Conservation (phyloP, 1,140 invertebrate genomes). For the Andricus grossulariae region DNA sequence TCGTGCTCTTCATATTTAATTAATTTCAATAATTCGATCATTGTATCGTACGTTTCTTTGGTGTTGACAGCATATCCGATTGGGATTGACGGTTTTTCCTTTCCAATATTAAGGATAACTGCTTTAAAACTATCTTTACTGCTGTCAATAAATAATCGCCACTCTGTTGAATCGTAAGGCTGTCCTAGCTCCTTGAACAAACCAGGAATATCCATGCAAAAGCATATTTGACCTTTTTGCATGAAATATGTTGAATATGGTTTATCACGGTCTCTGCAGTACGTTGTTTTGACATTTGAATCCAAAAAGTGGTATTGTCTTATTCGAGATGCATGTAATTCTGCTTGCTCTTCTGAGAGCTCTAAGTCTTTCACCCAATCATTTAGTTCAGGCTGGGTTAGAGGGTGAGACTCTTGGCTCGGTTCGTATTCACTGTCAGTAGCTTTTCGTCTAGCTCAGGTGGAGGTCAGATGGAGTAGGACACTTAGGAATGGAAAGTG, state of each 20-base stretch:
- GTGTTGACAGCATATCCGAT: background rate
- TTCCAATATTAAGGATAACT: background rate
- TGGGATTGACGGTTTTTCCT: background rate
- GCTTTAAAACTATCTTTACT: background rate
- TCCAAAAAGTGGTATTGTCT: background rate
- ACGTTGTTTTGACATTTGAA: background rate
- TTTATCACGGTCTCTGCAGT: background rate
- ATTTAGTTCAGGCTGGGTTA: conserved; percentile 10
- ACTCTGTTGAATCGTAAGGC: background rate
- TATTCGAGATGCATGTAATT: conserved; percentile 6
- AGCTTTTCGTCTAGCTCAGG: too few relatives aligned
- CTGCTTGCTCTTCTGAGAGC: conserved; percentile 5
- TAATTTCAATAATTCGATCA: background rate
- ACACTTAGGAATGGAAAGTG: too few relatives aligned
- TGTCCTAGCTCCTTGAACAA: too few relatives aligned
- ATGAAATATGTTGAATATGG: too few relatives aligned
- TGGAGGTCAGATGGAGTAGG: too few relatives aligned
- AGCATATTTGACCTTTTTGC: too few relatives aligned
- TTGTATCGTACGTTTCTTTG: background rate
- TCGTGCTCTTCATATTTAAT: background rate
- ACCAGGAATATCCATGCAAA: too few relatives aligned
- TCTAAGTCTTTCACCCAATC: conserved; percentile 10
- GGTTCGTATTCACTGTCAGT: too few relatives aligned
- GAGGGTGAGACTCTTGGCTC: too few relatives aligned
- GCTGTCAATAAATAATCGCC: background rate